Evolutionary conservation across 2,797 vertebrate species (phyloP), one percentile per base, ranked within the genome.

Genomic region (Tapirus indicus): DNA sequence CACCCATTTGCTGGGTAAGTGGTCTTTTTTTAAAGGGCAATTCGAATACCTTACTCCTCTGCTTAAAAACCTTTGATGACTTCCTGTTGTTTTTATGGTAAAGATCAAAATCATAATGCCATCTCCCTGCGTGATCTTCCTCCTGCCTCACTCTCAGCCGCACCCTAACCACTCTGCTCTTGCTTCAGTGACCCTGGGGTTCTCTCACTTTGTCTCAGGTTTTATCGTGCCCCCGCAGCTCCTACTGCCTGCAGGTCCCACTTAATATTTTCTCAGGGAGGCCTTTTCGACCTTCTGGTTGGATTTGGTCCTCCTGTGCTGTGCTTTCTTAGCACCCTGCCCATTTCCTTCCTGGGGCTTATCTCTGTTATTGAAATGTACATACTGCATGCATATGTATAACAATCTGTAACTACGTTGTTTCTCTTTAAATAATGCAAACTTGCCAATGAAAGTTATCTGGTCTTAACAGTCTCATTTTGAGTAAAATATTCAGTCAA

Each of bases 101-200:
- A 96, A 94, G 72, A 92, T 86, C 13, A 68, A 82, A 94, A 60
- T 91, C 60, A 69, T 69, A 86, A 35, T 16, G 78, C 38, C 32
- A 68, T 29, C 58, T 78, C 56, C 75, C 69, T 58, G 21, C 29
- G 14, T 29, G 74, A 20, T 75, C 74, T 68, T 75, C n/a, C 20
- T 79, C 49, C 71, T 38, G 23, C 17, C 47, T 58, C 16, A 41
- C 35, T 29, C 71, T 25, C 27, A 77, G 69, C 41, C 41, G 23
- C 75, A 66, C 8, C 35, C 52, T 10, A 47, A 58, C 6, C 27
- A 41, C 35, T 56, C 68, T 69, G 68, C 29, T 71, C 35, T 49
- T 44, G 5, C 25, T 49, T 56, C 86, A 60, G 58, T 44, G 69
- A 38, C 58, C 16, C 3, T 41, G 60, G 35, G 38, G 3, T 62